phyloP scores from a whole-genome alignment of 1,140 invertebrate genomes.

The Pogonomyrmex californicus region DNA sequence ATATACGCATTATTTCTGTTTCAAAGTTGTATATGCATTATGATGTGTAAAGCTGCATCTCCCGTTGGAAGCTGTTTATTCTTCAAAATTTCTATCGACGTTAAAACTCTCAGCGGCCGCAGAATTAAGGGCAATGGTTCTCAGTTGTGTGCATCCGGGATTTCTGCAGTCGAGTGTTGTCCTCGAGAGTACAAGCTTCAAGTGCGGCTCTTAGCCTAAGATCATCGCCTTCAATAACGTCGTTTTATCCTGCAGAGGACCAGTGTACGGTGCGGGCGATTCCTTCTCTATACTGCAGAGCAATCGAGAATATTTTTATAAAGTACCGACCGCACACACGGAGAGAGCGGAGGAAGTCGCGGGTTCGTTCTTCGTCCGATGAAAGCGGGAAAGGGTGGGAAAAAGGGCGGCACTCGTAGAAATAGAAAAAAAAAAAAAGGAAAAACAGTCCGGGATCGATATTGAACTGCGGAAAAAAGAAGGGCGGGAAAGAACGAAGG shows the following conservation, averaged over 20 bases:
- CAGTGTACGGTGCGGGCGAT: slow-evolving; percentile 8
- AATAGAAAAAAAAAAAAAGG: slow-evolving; percentile 72
- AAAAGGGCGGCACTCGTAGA: slow-evolving; percentile 77
- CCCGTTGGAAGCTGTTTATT: slow-evolving; percentile 17
- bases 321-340: slow-evolving; percentile 51
- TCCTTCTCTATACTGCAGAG: slow-evolving; percentile 54
- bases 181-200: slow-evolving; percentile 53
- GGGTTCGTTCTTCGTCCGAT: slow-evolving; percentile 71
- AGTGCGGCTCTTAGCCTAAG: slow-evolving; percentile 51
- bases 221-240: slow-evolving; percentile 58
- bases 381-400: slow-evolving; percentile 77
- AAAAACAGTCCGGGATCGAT: slow-evolving; percentile 73
- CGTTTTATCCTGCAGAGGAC: slow-evolving; percentile 40
- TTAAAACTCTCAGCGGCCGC: slow-evolving; percentile 8
- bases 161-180: slow-evolving; percentile 52
- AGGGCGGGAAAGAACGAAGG: slow-evolving; percentile 70
- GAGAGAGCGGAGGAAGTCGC: slow-evolving; percentile 49
- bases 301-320: slow-evolving; percentile 65
- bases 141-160: slow-evolving; percentile 47
- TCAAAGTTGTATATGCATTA: not conserved
- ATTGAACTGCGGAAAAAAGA: slow-evolving; percentile 72
- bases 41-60: slow-evolving; percentile 13
- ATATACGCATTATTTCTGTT: not conserved
- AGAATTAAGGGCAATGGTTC: slow-evolving; percentile 43
- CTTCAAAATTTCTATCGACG: slow-evolving; percentile 23